phyloP scores from a whole-genome alignment of 2,113 vertebrate species.

The Siphamia tubifer region DNA sequence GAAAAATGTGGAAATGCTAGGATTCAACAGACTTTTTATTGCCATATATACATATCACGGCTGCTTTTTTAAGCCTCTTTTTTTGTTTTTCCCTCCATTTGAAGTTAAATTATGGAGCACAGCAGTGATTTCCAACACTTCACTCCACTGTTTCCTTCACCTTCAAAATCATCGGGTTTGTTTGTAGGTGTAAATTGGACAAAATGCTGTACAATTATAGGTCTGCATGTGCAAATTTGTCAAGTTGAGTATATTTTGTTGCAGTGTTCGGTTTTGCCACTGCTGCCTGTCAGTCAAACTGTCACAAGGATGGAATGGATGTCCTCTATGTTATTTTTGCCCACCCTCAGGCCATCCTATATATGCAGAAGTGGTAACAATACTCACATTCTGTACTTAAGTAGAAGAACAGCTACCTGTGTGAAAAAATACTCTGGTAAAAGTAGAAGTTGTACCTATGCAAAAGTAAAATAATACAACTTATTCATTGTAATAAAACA shows the following conservation, averaged over 20 bases:
- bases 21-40: not conserved
- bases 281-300: constrained; percentile 33
- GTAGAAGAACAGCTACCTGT: no score
- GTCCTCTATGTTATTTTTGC: constrained; percentile 18
- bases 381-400: no score
- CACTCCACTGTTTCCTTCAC: not conserved
- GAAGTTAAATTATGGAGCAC: not conserved
- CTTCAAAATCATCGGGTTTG: not conserved
- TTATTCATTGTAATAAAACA: no score
- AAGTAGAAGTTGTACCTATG: no score
- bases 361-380: no score
- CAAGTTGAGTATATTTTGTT: not conserved
- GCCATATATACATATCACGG: not conserved
- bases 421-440: no score
- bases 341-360: constrained; percentile 4
- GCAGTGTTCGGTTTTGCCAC: not conserved
- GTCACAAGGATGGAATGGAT: constrained; percentile 24
- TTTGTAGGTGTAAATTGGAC: not conserved
- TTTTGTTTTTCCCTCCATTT: not conserved
- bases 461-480: no score
- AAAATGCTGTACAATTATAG: no score
- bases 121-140: not conserved
- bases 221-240: no score
- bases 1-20: not conserved
- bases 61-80: not conserved